Percentiles rank a stretch among this genome's conserved stretches.
Conservation (phyloP, 2,888 invertebrate genomes). For the Coelopa pilipes region DNA sequence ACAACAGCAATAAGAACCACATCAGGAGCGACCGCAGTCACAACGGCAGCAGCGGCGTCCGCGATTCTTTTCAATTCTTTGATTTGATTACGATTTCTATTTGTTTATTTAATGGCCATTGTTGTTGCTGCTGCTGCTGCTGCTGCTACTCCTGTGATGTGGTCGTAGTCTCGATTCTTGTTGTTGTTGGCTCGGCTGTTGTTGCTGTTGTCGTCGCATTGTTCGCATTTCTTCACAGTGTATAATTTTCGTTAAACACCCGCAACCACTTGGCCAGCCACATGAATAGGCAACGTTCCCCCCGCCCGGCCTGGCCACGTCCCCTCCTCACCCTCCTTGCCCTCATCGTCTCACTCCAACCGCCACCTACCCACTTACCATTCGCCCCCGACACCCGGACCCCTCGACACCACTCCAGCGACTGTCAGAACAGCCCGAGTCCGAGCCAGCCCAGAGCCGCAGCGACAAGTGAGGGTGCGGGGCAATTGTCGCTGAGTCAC, state of each 20-base stretch:
- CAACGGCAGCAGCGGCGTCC: conserved; percentile 21
- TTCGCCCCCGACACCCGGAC: background rate
- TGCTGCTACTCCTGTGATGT: background rate
- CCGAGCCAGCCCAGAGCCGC: background rate
- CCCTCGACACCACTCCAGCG: background rate
- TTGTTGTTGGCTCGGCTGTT: conserved; percentile 11
- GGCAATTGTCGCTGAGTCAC: conserved; percentile 30
- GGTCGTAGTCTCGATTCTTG: background rate
- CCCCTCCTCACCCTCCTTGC: too few relatives aligned
- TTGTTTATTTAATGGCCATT: conserved; percentile 35
- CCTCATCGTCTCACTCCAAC: too few relatives aligned
- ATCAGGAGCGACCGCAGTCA: conserved; percentile 8
- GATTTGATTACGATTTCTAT: conserved; percentile 32
- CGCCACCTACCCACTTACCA: background rate
- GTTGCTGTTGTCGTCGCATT: conserved; percentile 13
- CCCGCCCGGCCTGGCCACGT: too few relatives aligned
- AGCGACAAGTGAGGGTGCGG: background rate
- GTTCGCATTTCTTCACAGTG: conserved; percentile 12
- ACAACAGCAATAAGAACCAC: conserved; percentile 13
- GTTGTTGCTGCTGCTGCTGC: conserved; percentile 17
- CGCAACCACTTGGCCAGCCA: conserved; percentile 14
- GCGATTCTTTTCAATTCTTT: conserved; percentile 28
- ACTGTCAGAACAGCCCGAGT: background rate
- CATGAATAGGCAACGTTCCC: conserved; percentile 31
- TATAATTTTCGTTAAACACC: conserved; percentile 23